Evolutionary conservation across 2,888 invertebrate genomes (phyloP).

Genomic region (Oasisia sp.): DNA sequence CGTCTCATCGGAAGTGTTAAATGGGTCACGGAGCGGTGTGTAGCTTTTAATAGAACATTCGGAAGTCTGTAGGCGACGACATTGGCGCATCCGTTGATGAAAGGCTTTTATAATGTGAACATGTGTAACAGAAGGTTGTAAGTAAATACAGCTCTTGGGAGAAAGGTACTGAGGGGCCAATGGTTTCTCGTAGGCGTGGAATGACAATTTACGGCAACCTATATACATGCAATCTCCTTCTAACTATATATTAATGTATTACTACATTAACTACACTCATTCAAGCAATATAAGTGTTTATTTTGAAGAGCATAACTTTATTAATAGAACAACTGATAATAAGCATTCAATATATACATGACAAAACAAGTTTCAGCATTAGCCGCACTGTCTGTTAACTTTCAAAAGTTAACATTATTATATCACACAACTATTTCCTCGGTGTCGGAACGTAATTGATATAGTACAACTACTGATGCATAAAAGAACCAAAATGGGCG

Average conservation of each 20-base stretch:
- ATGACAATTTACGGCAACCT: too few species aligned
- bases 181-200: too few species aligned
- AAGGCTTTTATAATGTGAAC: not conserved
- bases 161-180: not conserved
- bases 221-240: too few species aligned
- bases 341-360: not conserved
- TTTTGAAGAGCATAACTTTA: not conserved
- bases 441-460: not conserved
- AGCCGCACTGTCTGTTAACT: not conserved
- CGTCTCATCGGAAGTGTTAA: not conserved
- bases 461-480: conserved; percentile 3
- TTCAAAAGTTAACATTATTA: not conserved
- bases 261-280: too few species aligned
- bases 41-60: not conserved
- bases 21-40: not conserved
- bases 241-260: too few species aligned
- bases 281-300: not conserved
- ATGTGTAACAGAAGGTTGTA: not conserved
- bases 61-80: conserved; percentile 10
- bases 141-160: not conserved
- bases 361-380: not conserved
- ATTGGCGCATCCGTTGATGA: not conserved
- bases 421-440: not conserved
- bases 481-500: not conserved
- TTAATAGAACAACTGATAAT: not conserved